These are phyloP conservation scores for Fratercula arctica DNA, from an alignment of 2,797 vertebrate species.

Conservation along the genomic window DNA sequence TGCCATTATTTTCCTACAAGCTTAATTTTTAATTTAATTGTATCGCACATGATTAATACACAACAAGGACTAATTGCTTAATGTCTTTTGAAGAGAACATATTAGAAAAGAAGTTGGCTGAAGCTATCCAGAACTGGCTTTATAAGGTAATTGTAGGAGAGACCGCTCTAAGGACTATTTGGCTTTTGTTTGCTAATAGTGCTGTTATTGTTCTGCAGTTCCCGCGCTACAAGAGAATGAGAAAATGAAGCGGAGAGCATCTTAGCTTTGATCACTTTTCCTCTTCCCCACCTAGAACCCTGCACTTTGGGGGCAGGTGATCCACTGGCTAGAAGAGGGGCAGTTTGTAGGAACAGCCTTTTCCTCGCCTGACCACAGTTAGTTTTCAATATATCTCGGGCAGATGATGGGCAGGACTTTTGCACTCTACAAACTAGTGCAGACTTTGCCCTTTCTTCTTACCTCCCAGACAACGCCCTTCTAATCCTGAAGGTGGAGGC, in stretches of 20 bases:
- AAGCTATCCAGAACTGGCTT: not conserved
- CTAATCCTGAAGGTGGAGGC: not conserved
- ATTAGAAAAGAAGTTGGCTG: not conserved
- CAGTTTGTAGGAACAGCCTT: not conserved
- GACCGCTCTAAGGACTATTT: not conserved
- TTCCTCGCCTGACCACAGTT: not conserved
- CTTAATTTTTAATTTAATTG: constrained; percentile 5
- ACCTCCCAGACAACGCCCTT: not conserved
- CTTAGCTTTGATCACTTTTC: not conserved
- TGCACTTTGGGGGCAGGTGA: not conserved
- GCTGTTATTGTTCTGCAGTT: not conserved
- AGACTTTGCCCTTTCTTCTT: not conserved
- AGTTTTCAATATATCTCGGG: not conserved
- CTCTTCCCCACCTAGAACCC: not conserved
- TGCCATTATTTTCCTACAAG: not conserved
- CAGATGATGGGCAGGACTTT: not conserved
- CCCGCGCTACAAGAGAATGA: not conserved
- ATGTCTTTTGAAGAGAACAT: not conserved
- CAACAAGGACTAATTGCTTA: not conserved
- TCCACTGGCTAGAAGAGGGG: not conserved
- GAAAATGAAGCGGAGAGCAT: not conserved
- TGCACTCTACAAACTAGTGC: not conserved
- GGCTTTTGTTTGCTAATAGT: not conserved
- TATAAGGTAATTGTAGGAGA: not conserved
- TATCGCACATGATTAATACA: not conserved